Evolutionary conservation across 2,113 vertebrate species (phyloP).

Genomic region (Aramus guarauna): DNA sequence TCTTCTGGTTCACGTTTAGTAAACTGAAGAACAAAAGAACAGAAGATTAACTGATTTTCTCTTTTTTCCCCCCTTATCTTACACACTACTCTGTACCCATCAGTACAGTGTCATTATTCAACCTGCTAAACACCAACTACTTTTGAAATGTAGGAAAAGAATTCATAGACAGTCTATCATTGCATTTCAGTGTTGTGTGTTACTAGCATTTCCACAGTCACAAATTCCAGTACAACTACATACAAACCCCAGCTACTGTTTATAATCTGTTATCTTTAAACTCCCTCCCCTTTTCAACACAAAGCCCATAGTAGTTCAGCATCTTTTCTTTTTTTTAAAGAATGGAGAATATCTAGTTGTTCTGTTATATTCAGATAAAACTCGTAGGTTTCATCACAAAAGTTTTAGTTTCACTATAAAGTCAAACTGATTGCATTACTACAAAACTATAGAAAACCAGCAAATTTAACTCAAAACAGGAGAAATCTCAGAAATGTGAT

Average conservation of each 20-base stretch:
- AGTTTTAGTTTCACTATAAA: background rate
- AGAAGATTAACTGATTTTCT: background rate
- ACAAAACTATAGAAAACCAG: background rate
- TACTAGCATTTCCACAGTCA: background rate
- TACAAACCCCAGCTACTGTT: background rate
- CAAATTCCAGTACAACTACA: background rate
- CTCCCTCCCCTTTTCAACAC: background rate
- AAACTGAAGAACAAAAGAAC: conserved; percentile 76
- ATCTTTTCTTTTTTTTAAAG: background rate
- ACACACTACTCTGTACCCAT: background rate
- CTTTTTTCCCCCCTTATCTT: background rate
- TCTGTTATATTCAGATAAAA: background rate
- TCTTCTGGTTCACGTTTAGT: conserved; percentile 96
- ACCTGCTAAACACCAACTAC: background rate
- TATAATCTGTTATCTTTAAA: background rate
- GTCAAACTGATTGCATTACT: background rate
- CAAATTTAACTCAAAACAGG: background rate
- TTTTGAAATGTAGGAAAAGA: background rate
- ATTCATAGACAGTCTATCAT: background rate
- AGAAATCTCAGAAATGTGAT: background rate
- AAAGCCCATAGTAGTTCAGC: background rate
- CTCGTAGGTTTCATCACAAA: background rate
- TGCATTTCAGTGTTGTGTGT: background rate
- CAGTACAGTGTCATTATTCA: background rate
- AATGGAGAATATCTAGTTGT: background rate